Conservation (phyloP, 2,113 vertebrate species). For the Poeciliopsis retropinna region DNA sequence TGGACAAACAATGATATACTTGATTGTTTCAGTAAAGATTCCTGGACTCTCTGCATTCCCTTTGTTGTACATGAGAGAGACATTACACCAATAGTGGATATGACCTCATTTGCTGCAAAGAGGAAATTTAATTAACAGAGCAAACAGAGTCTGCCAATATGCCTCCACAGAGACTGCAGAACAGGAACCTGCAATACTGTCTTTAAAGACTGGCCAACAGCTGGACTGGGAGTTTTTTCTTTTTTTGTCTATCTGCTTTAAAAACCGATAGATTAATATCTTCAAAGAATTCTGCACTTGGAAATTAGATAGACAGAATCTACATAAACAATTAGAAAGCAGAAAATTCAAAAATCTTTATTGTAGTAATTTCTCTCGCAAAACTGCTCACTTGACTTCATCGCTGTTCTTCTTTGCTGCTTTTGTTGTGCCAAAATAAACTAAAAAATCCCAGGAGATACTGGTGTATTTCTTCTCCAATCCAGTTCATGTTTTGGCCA, state of each 20-base stretch:
- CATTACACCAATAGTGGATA: constrained; percentile 81
- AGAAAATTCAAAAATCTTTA: constrained; percentile 31
- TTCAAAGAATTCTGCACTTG: constrained; percentile 54
- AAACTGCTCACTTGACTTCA: constrained; percentile 68
- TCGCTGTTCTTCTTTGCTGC: constrained; percentile 63
- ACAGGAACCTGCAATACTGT: constrained; percentile 68
- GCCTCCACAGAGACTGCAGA: constrained; percentile 77
- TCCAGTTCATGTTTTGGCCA: constrained; percentile 56
- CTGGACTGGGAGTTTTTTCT: constrained; percentile 35
- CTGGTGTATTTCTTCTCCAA: constrained; percentile 58
- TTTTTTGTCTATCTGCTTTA: constrained; percentile 35
- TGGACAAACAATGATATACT: constrained; percentile 78
- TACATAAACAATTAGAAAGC: constrained; percentile 48
- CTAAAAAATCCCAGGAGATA: constrained; percentile 64
- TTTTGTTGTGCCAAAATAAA: constrained; percentile 67
- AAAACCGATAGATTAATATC: constrained; percentile 47
- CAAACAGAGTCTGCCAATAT: constrained; percentile 82
- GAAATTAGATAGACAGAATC: constrained; percentile 41
- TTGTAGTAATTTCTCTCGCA: constrained; percentile 47
- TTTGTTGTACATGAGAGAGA: constrained; percentile 84
- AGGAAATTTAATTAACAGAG: constrained; percentile 86
- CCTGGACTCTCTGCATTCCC: constrained; percentile 72
- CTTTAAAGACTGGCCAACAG: constrained; percentile 58
- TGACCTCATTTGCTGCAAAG: constrained; percentile 83
- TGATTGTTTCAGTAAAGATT: constrained; percentile 82